phyloP scores from a whole-genome alignment of 2,888 invertebrate species.

The Ommatoiulus sabulosus region DNA sequence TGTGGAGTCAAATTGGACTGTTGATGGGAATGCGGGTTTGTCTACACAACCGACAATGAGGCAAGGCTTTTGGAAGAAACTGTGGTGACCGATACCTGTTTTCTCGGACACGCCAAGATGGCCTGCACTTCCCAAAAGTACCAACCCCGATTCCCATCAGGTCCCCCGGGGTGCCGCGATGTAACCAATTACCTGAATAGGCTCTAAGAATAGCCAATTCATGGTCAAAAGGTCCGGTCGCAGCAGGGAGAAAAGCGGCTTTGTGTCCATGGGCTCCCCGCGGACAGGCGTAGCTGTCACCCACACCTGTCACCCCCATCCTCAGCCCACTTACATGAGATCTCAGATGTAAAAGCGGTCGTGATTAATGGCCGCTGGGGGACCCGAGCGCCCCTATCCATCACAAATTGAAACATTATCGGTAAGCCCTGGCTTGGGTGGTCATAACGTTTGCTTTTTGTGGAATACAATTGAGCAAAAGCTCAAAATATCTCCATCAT shows the following conservation, averaged over 20 bases:
- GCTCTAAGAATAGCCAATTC: neutral
- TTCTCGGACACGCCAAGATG: constrained; percentile 5
- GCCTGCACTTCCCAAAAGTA: neutral
- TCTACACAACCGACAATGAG: no score
- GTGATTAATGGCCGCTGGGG: neutral
- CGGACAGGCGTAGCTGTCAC: neutral
- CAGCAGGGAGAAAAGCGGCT: neutral
- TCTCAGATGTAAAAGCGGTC: neutral
- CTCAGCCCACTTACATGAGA: neutral
- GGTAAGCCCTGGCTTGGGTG: neutral
- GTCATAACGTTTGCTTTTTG: neutral
- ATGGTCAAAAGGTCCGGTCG: constrained; percentile 5
- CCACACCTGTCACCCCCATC: neutral
- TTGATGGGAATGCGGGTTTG: no score
- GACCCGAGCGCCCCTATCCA: neutral
- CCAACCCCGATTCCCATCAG: neutral
- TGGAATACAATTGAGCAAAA: no score
- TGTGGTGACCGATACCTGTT: neutral
- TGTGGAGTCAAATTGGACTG: no score
- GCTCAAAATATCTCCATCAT: no score
- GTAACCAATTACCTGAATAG: constrained; percentile 28
- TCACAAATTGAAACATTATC: constrained; percentile 16
- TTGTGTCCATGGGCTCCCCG: neutral
- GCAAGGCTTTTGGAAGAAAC: neutral
- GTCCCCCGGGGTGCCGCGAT: neutral